phyloP scores from a whole-genome alignment of 2,113 vertebrate species.

The Piaya cayana region DNA sequence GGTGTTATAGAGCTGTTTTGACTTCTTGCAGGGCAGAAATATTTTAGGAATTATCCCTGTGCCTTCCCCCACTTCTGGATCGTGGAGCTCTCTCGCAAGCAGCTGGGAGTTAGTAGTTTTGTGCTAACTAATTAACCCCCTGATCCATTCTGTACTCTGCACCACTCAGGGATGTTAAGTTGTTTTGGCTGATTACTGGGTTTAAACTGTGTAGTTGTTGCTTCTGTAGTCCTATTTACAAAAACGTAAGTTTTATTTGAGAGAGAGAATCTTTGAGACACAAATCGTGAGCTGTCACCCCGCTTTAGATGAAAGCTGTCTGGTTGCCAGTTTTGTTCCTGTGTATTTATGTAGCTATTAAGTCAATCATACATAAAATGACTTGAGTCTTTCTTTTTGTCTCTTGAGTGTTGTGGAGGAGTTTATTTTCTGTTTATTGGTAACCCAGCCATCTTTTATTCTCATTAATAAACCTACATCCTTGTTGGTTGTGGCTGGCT shows the following conservation, averaged over 20 bases:
- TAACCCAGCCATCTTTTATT: background rate
- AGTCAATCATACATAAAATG: background rate
- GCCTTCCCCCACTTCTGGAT: background rate
- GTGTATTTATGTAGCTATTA: background rate
- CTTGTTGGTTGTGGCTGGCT: background rate
- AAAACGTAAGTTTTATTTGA: background rate
- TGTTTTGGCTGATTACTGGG: background rate
- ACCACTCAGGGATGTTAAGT: background rate
- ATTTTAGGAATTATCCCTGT: background rate
- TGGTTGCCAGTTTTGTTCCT: background rate
- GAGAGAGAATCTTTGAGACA: background rate
- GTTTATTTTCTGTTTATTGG: conserved; percentile 30
- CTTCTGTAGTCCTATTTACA: background rate
- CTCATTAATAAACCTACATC: background rate
- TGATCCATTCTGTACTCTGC: background rate
- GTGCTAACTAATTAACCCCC: background rate
- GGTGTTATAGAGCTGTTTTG: background rate
- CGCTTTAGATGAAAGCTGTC: background rate
- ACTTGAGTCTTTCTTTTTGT: background rate
- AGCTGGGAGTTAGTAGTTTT: background rate
- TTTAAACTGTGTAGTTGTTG: background rate
- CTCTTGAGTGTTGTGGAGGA: background rate
- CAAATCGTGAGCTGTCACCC: background rate
- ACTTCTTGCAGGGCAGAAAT: background rate
- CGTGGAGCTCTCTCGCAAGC: background rate